Conservation (phyloP, 2,113 vertebrate genomes). For the Melospiza melodia region DNA sequence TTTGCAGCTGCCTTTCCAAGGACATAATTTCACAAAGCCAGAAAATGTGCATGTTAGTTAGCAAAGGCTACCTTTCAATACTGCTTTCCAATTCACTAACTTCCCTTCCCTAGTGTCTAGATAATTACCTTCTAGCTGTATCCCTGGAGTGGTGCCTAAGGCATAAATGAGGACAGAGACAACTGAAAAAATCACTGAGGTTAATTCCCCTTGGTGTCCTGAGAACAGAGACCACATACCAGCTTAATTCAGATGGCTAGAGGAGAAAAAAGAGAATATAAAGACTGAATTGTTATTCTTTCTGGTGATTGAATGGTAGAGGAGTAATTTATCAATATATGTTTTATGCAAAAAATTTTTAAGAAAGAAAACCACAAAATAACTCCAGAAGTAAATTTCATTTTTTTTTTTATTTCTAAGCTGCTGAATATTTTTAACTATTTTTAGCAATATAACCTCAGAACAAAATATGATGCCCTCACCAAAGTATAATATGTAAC, state of each 20-base stretch:
- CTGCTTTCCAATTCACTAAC: slow-evolving; percentile 52
- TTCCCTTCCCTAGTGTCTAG: slow-evolving; percentile 4
- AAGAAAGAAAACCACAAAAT: neutral
- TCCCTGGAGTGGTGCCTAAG: slow-evolving; percentile 16
- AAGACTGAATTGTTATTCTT: neutral
- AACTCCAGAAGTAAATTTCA: neutral
- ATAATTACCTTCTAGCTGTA: slow-evolving; percentile 38
- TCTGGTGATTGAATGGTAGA: neutral
- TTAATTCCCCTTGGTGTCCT: neutral
- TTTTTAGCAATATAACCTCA: neutral
- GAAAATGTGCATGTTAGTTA: neutral
- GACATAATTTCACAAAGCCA: neutral
- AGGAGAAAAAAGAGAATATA: neutral
- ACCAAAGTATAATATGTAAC: neutral
- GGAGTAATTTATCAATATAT: neutral
- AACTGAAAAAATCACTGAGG: slow-evolving; percentile 25
- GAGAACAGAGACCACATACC: neutral
- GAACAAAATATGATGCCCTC: neutral
- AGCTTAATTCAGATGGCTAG: neutral
- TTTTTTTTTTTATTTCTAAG: neutral
- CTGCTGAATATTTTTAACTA: neutral
- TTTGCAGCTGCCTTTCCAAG: neutral
- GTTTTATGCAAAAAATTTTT: neutral
- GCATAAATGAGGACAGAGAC: slow-evolving; percentile 18
- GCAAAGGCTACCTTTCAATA: slow-evolving; percentile 26